Conservation (phyloP, 2,888 invertebrate genomes). For the Pachydiplax longipennis region DNA sequence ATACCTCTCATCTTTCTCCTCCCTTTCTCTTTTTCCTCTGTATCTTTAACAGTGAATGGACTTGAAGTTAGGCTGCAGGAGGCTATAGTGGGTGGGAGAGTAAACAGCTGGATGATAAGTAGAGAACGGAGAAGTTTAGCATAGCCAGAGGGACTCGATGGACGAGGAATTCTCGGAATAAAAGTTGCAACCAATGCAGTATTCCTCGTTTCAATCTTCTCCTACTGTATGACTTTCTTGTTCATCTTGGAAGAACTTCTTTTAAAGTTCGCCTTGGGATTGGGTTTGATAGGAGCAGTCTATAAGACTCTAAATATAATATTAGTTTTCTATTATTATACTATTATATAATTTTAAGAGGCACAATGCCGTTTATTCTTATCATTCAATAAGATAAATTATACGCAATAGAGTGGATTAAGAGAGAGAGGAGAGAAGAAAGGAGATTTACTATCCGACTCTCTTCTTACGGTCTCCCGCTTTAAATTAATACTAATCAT, state of each 20-base stretch:
- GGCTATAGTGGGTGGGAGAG: background rate
- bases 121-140: background rate
- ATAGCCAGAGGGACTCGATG: background rate
- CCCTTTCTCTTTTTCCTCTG: background rate
- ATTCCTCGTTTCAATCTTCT: background rate
- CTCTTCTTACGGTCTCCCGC: too few relatives aligned
- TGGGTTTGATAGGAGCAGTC: too few relatives aligned
- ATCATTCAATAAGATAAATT: too few relatives aligned
- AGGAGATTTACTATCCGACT: too few relatives aligned
- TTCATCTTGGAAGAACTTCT: background rate
- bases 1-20: background rate
- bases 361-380: too few relatives aligned
- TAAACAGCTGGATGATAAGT: background rate
- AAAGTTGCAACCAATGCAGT: background rate
- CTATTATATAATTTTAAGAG: too few relatives aligned
- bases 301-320: too few relatives aligned
- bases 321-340: too few relatives aligned
- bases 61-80: background rate
- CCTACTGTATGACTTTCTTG: background rate
- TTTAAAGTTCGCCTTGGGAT: background rate
- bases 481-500: too few relatives aligned
- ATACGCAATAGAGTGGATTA: too few relatives aligned
- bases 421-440: too few relatives aligned
- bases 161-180: background rate
- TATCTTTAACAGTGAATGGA: background rate